These are phyloP conservation scores for Melanostoma mellinum DNA, from an alignment of 2,888 invertebrate genomes.

Conservation along the genomic window DNA sequence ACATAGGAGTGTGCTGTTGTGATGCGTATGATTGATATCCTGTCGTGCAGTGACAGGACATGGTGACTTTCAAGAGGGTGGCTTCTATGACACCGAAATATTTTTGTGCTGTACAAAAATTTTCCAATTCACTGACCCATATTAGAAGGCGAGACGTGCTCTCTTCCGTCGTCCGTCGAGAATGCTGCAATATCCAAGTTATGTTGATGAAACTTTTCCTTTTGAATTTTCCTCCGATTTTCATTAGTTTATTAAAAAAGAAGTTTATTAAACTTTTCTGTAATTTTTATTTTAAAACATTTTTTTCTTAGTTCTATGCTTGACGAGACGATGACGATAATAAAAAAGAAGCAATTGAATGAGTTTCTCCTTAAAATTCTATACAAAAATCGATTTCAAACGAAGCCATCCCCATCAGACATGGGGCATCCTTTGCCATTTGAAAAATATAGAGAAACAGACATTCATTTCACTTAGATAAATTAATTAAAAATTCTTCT, in stretches of 20 bases:
- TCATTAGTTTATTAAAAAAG: no score
- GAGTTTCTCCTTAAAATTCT: no score
- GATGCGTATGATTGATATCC: constrained; percentile 61
- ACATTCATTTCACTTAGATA: constrained; percentile 47
- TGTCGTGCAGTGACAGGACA: constrained; percentile 3
- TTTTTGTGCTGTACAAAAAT: constrained; percentile 29
- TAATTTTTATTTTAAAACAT: no score
- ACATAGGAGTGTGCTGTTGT: constrained; percentile 17
- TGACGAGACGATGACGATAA: no score
- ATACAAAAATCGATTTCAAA: background rate
- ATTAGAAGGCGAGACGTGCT: constrained; percentile 32
- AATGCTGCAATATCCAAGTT: no score
- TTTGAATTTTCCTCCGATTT: no score
- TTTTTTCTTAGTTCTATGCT: no score
- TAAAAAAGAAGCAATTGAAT: no score
- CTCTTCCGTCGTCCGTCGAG: no score
- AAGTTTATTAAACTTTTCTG: no score
- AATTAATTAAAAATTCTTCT: constrained; percentile 70
- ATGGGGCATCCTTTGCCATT: no score
- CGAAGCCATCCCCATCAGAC: no score
- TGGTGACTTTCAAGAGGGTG: background rate
- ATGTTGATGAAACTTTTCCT: background rate
- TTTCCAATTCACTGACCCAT: constrained; percentile 59
- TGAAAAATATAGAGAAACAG: background rate
- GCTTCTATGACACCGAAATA: constrained; percentile 9